These are phyloP conservation scores for Menidia menidia DNA, from an alignment of 2,797 vertebrate species.

Conservation along the genomic window DNA sequence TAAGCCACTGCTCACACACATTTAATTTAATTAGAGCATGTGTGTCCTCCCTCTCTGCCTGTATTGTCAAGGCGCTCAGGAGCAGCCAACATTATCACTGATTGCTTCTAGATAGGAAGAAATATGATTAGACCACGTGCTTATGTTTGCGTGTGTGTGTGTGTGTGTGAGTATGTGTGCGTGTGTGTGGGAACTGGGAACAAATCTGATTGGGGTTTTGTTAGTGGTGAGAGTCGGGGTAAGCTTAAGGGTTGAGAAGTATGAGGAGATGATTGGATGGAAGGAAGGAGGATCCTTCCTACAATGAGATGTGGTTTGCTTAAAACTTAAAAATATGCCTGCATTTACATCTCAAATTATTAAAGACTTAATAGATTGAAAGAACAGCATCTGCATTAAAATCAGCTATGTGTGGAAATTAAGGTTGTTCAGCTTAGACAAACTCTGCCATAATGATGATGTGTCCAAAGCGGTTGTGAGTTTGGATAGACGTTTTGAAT, in stretches of 20 bases:
- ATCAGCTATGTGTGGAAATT: no score
- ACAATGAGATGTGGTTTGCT: background rate
- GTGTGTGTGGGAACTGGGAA: constrained; percentile 16
- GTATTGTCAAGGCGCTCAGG: constrained; percentile 89
- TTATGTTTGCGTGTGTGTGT: constrained; percentile 9
- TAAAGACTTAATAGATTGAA: no score
- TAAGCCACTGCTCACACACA: constrained; percentile 54
- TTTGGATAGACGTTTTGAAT: no score
- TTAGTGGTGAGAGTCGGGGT: constrained; percentile 42
- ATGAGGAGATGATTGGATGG: constrained; percentile 41
- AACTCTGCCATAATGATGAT: no score
- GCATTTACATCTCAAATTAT: no score
- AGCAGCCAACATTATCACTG: constrained; percentile 95
- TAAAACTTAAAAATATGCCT: no score
- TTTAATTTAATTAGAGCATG: constrained; percentile 99
- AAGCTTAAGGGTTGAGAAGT: constrained; percentile 29
- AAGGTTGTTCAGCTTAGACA: no score
- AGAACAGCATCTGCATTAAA: no score
- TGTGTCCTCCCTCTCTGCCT: constrained; percentile 89
- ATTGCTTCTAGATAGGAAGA: constrained; percentile 96
- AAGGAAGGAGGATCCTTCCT: constrained; percentile 1
- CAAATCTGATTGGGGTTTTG: constrained; percentile 49
- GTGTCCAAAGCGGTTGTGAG: no score
- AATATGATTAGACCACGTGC: constrained; percentile 89
- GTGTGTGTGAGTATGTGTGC: constrained; percentile 13